phyloP scores from a whole-genome alignment of 2,113 vertebrate species.

The Ifrita kowaldi region DNA sequence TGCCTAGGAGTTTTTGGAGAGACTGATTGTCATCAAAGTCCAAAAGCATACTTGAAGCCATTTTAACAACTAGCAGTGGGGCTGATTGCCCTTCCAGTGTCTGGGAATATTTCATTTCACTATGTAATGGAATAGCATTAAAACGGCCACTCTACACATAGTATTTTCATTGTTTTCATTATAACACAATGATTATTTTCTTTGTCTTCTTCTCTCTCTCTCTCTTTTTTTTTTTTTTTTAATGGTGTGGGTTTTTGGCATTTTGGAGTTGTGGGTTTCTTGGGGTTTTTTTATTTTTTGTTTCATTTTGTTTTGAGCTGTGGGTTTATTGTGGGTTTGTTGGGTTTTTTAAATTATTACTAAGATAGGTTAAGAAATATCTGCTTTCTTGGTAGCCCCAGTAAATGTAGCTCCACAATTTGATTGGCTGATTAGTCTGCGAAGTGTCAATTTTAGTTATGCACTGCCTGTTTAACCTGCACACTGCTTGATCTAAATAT shows the following conservation, averaged over 20 bases:
- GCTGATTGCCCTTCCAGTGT: neutral
- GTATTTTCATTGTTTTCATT: neutral
- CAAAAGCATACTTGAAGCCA: neutral
- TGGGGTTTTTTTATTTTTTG: fast-evolving
- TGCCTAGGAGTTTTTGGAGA: neutral
- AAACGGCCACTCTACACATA: neutral
- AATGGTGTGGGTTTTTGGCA: fast-evolving
- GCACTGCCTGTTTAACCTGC: neutral
- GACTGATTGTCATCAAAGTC: fast-evolving
- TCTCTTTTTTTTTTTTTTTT: neutral
- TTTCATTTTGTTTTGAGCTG: neutral
- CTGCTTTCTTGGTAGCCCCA: neutral
- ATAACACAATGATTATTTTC: fast-evolving
- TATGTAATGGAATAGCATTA: neutral
- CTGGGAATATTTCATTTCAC: neutral
- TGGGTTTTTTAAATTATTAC: neutral
- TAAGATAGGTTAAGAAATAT: neutral
- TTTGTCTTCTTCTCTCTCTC: neutral
- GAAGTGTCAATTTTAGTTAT: neutral
- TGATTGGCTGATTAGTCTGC: neutral
- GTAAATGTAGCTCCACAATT: neutral
- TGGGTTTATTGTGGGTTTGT: neutral
- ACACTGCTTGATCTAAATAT: neutral
- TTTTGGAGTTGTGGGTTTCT: fast-evolving
- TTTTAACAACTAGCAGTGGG: neutral